phyloP scores from a whole-genome alignment of 2,888 invertebrate species.

The Chymomyza fuscimana region DNA sequence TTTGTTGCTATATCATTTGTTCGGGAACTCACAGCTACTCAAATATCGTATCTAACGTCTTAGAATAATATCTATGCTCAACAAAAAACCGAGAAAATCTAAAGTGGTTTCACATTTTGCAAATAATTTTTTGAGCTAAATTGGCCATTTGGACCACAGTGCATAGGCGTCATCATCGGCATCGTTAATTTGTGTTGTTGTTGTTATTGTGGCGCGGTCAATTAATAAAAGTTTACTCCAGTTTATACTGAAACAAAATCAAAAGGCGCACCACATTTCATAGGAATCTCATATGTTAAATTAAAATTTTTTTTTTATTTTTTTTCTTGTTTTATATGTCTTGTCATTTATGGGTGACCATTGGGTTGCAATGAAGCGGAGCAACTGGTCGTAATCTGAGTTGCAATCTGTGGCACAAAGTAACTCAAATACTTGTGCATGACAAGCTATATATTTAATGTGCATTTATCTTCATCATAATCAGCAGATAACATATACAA shows the following conservation, averaged over 20 bases:
- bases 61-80: no score
- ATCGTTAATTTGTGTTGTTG: slow-evolving; percentile 3
- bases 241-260: slow-evolving; percentile 51
- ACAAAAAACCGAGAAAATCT: no score
- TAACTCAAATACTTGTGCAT: neutral
- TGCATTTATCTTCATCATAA: neutral
- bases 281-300: neutral
- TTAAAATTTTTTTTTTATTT: neutral
- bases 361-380: neutral
- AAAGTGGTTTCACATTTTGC: no score
- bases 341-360: neutral
- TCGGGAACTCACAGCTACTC: no score
- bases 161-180: neutral
- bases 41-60: no score
- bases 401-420: neutral
- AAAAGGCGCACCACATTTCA: slow-evolving; percentile 39
- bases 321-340: neutral
- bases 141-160: neutral
- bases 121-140: no score
- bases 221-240: slow-evolving; percentile 66
- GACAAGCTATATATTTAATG: neutral
- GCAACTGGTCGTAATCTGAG: neutral
- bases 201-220: slow-evolving; percentile 34
- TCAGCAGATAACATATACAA: neutral
- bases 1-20: no score